These are phyloP conservation scores for Molanna angustata DNA, from an alignment of 2,888 invertebrate species.

Conservation along the genomic window DNA sequence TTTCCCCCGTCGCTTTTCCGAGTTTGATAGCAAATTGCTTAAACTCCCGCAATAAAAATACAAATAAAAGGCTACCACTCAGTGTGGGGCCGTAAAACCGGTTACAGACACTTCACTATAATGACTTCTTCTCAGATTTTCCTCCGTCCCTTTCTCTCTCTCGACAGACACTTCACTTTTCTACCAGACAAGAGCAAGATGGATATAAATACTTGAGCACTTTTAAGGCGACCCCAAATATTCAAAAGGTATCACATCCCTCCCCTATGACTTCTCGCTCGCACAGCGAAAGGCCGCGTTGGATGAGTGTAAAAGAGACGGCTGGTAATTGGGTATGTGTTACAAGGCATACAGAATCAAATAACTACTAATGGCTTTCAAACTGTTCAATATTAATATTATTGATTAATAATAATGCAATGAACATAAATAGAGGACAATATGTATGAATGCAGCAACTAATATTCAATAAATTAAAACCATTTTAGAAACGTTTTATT, in stretches of 20 bases:
- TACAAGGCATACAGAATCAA: slow-evolving; percentile 13
- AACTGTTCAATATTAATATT: slow-evolving; percentile 6
- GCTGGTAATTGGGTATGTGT: slow-evolving; percentile 11
- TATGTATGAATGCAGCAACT: too few species aligned
- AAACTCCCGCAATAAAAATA: slow-evolving; percentile 9
- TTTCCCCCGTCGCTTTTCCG: too few species aligned
- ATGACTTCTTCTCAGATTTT: slow-evolving; percentile 10
- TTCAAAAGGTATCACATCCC: slow-evolving; percentile 18
- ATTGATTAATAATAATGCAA: too few species aligned
- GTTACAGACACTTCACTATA: slow-evolving; percentile 8
- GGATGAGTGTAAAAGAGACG: slow-evolving; percentile 7
- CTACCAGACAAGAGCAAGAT: slow-evolving; percentile 4
- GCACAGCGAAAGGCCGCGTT: neutral
- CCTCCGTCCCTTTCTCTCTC: slow-evolving; percentile 5
- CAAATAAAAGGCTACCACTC: slow-evolving; percentile 13
- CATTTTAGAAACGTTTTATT: too few species aligned
- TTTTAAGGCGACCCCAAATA: slow-evolving; percentile 20
- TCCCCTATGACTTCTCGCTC: slow-evolving; percentile 13
- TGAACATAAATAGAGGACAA: too few species aligned
- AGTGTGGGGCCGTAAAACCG: slow-evolving; percentile 15
- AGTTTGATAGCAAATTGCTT: too few species aligned
- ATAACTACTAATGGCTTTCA: neutral
- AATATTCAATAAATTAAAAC: too few species aligned
- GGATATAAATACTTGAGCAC: slow-evolving; percentile 4
- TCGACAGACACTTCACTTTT: neutral